A percentile compares a stretch with the other conserved stretches of the same genome.
Conservation (phyloP, 23 tunicate genomes). For the Clavelina lepadiformis region DNA sequence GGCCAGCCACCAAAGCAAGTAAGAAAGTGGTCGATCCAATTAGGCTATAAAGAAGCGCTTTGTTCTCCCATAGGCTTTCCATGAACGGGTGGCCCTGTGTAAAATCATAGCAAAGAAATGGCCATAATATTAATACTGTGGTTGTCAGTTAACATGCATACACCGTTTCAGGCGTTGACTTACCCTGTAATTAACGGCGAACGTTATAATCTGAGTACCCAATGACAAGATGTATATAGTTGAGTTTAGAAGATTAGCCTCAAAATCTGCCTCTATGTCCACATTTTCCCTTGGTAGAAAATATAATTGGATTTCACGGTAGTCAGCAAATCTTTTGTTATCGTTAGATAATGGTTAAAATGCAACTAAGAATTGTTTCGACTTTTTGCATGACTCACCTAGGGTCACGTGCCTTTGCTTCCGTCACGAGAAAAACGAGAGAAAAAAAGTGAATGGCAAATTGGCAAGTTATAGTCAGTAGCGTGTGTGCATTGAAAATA, state of each 20-base stretch:
- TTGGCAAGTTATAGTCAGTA: constrained; percentile 81
- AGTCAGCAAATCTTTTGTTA: not conserved
- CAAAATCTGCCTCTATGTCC: constrained; percentile 95
- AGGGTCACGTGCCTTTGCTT: constrained; percentile 64
- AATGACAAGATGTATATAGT: constrained; percentile 89
- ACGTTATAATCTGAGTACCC: constrained; percentile 87
- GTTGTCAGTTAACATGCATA: not conserved
- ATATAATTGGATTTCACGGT: not conserved
- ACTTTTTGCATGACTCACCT: constrained; percentile 39
- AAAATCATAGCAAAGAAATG: not conserved
- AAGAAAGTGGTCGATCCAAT: constrained; percentile 40
- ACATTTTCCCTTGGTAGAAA: constrained; percentile 43
- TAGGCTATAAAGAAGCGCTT: constrained; percentile 67
- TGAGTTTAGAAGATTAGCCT: constrained; percentile 85
- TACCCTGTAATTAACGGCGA: constrained; percentile 87
- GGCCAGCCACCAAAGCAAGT: constrained; percentile 43
- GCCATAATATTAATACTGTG: not conserved
- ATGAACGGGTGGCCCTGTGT: constrained; percentile 91
- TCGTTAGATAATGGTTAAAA: not conserved
- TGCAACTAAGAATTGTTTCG: too few relatives aligned
- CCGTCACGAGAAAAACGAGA: constrained; percentile 53
- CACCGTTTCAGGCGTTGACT: constrained; percentile 6
- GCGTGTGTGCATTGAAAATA: constrained; percentile 90
- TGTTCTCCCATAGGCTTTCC: constrained; percentile 88
- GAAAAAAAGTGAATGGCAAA: constrained; percentile 89